Conservation (phyloP, 2,888 invertebrate species). For the Tenthredo mesomela region DNA sequence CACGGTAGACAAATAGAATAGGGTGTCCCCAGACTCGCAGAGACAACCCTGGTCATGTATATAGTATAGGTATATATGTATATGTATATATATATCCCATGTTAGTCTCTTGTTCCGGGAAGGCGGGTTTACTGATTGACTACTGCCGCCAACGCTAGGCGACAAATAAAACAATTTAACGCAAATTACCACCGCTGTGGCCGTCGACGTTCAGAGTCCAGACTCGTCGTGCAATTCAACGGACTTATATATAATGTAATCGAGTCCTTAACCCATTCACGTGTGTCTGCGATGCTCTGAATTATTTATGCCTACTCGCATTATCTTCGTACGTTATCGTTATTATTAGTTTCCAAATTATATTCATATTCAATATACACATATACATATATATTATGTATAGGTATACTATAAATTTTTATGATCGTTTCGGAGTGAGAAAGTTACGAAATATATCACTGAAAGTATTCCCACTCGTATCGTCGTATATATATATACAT, state of each 20-base stretch:
- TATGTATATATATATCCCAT: background rate
- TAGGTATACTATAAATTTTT: background rate
- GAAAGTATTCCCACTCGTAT: background rate
- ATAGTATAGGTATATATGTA: background rate
- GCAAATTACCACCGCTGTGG: constrained; percentile 62
- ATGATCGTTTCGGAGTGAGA: background rate
- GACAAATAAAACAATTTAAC: constrained; percentile 69
- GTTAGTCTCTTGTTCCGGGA: constrained; percentile 23
- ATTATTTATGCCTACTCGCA: constrained; percentile 30
- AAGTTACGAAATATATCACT: background rate
- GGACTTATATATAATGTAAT: constrained; percentile 25
- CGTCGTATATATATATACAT: no score
- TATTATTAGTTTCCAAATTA: background rate
- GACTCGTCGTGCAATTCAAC: constrained; percentile 39
- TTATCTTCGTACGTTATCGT: background rate
- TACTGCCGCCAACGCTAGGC: constrained; percentile 56
- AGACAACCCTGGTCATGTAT: background rate
- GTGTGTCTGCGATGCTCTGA: background rate
- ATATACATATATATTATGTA: no score
- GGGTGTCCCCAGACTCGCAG: background rate
- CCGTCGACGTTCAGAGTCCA: background rate
- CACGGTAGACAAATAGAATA: background rate
- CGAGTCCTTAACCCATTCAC: constrained; percentile 36
- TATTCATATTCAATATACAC: background rate
- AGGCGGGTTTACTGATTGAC: constrained; percentile 46